Evolutionary conservation across 2,888 invertebrate species (phyloP), one percentile per base, ranked within the genome.

Genomic region (Torymus texanus): DNA sequence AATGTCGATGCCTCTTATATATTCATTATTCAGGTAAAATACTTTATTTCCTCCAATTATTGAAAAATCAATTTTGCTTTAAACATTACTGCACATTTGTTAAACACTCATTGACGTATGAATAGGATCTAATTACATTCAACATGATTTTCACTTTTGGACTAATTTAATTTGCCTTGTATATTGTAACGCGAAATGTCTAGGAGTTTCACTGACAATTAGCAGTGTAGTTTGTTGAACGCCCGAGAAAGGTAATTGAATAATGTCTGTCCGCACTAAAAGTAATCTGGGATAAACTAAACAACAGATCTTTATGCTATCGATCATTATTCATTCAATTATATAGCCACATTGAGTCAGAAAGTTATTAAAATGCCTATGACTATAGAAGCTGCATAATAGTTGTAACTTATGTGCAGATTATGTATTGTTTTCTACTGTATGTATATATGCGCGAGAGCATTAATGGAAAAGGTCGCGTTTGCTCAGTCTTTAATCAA

Each of bases 341-440:
- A 77, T 50, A 18, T 21, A 50, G 41, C 41, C 21, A 59, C 61
- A 68, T 67, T 72, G 62, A 50, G 51, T 12, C n/a, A 0, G 18
- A 59, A 70, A 74, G 77, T 74, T 77, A 80, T 80, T 80, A 77
- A 80, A 80, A 80, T 65, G 77, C 65, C 63, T n/a, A 21, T 21
- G 58, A 63, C 68, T 62, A 59, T 70, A 68, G 68, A 61, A 62
- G 71, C 62, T 50, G 63, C 61, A 73, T 61, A 74, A 76, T 66
- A 13, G 70, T 61, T 61, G 59, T 74, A 59, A 75, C 53, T 74
- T 59, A 21, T 72, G 67, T 72, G 78, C 72, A 81, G 78, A 78
- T 81, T 78, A 78, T 78, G 78, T 78, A 75, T 81, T 78, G 78
- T 78, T 81, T 80, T 78, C 67, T 11, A 58, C 18, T 29, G 11